These are phyloP conservation scores for Etia nguti DNA, from an alignment of 2,113 vertebrate species.

Conservation along the genomic window DNA sequence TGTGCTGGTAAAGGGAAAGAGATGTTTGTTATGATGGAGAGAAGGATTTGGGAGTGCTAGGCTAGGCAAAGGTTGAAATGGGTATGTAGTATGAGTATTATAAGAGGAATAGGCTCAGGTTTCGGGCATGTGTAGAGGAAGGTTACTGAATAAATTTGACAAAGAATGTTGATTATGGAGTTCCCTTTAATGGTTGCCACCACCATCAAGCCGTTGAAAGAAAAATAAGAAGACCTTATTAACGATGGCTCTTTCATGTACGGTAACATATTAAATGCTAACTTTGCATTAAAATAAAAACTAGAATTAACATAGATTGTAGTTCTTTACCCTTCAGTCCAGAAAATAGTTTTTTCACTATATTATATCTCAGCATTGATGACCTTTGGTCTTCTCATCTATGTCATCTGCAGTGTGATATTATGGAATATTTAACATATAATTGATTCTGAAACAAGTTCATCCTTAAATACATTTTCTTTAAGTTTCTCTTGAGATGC, in stretches of 20 bases:
- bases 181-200: neutral
- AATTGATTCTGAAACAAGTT: neutral
- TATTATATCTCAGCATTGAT: neutral
- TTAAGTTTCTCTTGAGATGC: neutral
- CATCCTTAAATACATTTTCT: neutral
- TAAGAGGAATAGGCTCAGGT: neutral
- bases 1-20: neutral
- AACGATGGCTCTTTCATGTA: neutral
- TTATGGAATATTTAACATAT: neutral
- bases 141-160: neutral
- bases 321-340: neutral
- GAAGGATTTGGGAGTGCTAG: neutral
- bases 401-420: neutral
- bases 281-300: neutral
- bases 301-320: neutral
- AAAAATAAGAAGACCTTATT: neutral
- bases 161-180: neutral
- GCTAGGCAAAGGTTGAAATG: neutral
- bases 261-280: neutral
- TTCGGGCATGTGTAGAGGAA: neutral
- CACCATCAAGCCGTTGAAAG: neutral
- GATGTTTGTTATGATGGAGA: neutral
- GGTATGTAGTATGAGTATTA: neutral
- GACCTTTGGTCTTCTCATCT: neutral
- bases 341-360: neutral